These are phyloP conservation scores for Lates japonicus DNA, from an alignment of 2,797 vertebrate species.

Conservation along the genomic window DNA sequence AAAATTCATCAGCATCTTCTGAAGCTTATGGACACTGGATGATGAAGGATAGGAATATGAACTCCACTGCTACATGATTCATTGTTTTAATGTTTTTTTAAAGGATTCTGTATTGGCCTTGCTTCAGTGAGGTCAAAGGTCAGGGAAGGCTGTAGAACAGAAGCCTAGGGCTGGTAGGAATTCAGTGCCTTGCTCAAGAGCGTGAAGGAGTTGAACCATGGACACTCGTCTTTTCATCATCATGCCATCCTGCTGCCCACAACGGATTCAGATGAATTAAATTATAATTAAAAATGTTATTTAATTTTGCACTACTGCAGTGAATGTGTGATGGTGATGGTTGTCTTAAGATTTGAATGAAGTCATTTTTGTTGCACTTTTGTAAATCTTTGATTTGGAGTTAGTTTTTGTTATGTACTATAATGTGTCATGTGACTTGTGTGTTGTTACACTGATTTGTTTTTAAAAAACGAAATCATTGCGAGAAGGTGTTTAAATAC, in stretches of 20 bases:
- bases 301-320: slow-evolving; percentile 23
- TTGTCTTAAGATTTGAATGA: not conserved
- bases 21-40: not conserved
- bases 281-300: not conserved
- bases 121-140: slow-evolving; percentile 26
- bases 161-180: slow-evolving; percentile 15
- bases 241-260: slow-evolving; percentile 10
- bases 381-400: slow-evolving; percentile 6
- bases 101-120: not conserved
- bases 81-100: not conserved
- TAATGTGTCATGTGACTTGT: slow-evolving; percentile 29
- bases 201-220: slow-evolving; percentile 3
- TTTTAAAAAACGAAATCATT: slow-evolving; percentile 13
- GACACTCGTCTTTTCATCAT: not conserved
- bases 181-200: slow-evolving; percentile 67
- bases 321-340: not conserved
- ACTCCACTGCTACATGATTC: not conserved
- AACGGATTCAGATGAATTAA: not conserved
- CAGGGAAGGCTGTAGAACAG: not conserved
- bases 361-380: slow-evolving; percentile 26
- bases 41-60: not conserved
- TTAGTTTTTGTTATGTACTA: slow-evolving; percentile 16
- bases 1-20: slow-evolving; percentile 16
- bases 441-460: slow-evolving; percentile 32
- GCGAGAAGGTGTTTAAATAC: slow-evolving; percentile 65